Conservation (phyloP, 2,797 vertebrate species). For the Bryconaethiops microstoma region DNA sequence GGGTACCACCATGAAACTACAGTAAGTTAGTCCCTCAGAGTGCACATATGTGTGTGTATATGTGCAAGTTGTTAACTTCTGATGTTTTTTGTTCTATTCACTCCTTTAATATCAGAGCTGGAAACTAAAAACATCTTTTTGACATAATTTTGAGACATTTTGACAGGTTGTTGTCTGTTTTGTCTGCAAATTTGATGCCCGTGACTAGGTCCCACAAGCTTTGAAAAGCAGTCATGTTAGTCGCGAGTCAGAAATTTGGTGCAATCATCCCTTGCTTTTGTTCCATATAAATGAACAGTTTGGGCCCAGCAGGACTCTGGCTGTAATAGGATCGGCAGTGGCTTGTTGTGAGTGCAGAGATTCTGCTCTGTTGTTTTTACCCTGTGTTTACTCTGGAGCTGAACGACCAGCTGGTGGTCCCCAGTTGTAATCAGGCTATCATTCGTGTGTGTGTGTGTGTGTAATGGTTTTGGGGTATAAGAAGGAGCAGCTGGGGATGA, state of each 20-base stretch:
- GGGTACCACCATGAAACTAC: conserved; percentile 68
- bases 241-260: conserved; percentile 15
- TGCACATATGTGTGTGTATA: neutral
- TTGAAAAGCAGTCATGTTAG: conserved; percentile 28
- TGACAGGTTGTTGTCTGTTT: conserved; percentile 10
- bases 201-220: conserved; percentile 5
- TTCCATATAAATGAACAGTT: neutral
- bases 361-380: conserved; percentile 68
- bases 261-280: conserved; percentile 3
- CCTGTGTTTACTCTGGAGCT: conserved; percentile 70
- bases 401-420: conserved; percentile 75
- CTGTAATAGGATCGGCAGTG: conserved; percentile 62
- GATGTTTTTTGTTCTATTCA: neutral
- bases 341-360: conserved; percentile 64
- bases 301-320: conserved; percentile 46
- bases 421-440: conserved; percentile 64
- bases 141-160: conserved; percentile 29
- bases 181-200: neutral
- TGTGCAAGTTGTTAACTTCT: conserved; percentile 28
- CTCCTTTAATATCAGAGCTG: neutral
- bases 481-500: conserved; percentile 66
- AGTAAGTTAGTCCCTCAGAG: conserved; percentile 69
- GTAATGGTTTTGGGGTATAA: conserved; percentile 56
- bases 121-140: neutral
- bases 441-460: conserved; percentile 56